phyloP scores from a whole-genome alignment of 2,888 invertebrate genomes.

The Meliscaeva auricollis region DNA sequence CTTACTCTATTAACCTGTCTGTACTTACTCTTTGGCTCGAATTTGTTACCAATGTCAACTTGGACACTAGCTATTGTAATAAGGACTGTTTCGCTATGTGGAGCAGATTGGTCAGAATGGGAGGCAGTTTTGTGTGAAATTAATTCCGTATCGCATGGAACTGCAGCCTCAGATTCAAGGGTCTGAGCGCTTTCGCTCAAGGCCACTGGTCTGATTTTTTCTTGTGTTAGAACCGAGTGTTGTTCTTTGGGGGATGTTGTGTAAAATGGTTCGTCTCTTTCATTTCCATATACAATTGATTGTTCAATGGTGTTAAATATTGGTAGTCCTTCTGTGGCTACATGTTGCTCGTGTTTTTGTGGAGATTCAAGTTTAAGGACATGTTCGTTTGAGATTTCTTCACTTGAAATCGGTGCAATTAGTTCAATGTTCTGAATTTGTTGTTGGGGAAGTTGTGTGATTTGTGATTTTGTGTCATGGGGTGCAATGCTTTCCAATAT shows the following conservation, averaged over 20 bases:
- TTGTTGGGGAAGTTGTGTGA: conserved; percentile 51
- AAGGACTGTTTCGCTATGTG: conserved; percentile 47
- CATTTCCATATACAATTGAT: conserved; percentile 63
- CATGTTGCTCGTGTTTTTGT: conserved; percentile 31
- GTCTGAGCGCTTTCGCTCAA: conserved; percentile 54
- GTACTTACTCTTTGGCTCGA: conserved; percentile 78
- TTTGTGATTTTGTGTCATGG: conserved; percentile 59
- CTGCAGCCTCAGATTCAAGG: conserved; percentile 59
- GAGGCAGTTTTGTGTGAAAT: conserved; percentile 18
- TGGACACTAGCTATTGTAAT: conserved; percentile 53
- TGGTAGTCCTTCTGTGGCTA: conserved; percentile 65
- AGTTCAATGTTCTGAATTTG: conserved; percentile 67
- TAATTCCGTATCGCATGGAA: conserved; percentile 32
- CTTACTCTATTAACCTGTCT: conserved; percentile 73
- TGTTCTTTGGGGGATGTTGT: conserved; percentile 57
- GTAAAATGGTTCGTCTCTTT: conserved; percentile 65
- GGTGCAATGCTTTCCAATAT: conserved; percentile 67
- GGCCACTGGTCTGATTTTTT: conserved; percentile 64
- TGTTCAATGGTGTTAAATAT: conserved; percentile 63
- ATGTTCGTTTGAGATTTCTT: conserved; percentile 70
- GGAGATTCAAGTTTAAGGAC: conserved; percentile 49
- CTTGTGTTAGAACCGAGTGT: conserved; percentile 48
- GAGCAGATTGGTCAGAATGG: conserved; percentile 18
- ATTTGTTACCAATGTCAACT: conserved; percentile 55
- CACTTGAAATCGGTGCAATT: conserved; percentile 60